Evolutionary conservation across 1,140 invertebrate genomes (phyloP), one percentile per base, ranked within the genome.

Genomic region (Apis cerana): DNA sequence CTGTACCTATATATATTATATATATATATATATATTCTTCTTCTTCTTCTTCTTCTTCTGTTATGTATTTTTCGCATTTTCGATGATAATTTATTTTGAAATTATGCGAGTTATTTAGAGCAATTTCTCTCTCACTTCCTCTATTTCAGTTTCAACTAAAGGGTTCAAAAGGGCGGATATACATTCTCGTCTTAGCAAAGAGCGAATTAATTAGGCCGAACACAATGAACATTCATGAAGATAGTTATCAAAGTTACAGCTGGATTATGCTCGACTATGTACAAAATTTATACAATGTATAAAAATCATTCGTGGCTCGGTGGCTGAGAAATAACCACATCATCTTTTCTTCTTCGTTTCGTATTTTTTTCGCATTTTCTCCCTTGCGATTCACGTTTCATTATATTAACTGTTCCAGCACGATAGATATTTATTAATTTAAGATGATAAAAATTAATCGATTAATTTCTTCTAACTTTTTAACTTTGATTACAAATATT

Each of bases 281-380:
- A 88, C 78, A 89, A 88, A 88, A 88, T 69, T n/a, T 85, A 85
- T 80, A 86, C 75, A 76, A 75, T 50, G 21, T 89, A 83, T 89
- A 88, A 88, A 88, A 88, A 76, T 80, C 67, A 71, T 75, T 80
- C 62, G 54, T 50, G 21, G 21, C 21, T 43, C 17, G 67, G 54
- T 59, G 43, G 61, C 74, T 71, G 61, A n/a, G 80, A 43, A 85
- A 78, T 21, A 8, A 17, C 71, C 71, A 17, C 54, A 54, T 19
- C 67, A n/a, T 27, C 33, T 23, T 56, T 23, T 67, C 21, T 23
- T 10, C 23, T 68, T 13, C 33, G 1, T n/a, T 33, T 21, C 8
- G 19, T 21, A 2, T 52, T 75, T 19, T 75, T 19, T 61, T 67
- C 50, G 15, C 33, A n/a, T 23, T 10, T 59, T 7, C 27, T 61